Conservation (phyloP, 2,888 invertebrate species). For the Pachydiplax longipennis region DNA sequence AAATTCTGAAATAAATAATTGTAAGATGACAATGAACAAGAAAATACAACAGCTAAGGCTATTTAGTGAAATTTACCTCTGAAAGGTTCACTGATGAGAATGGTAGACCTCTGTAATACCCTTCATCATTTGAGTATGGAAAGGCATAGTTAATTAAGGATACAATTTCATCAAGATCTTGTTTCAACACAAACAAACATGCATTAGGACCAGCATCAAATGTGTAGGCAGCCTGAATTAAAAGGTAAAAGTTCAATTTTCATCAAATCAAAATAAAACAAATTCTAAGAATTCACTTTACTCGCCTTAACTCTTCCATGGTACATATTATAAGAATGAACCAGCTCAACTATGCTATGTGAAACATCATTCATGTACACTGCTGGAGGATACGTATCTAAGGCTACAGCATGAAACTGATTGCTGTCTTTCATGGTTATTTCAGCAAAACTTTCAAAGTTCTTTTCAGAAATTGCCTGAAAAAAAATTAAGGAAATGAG, state of each 20-base stretch:
- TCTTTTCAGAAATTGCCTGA: slow-evolving; percentile 69
- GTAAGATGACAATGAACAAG: not conserved
- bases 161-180: slow-evolving; percentile 74
- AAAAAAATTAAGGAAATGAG: slow-evolving; percentile 31
- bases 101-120: slow-evolving; percentile 68
- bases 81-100: slow-evolving; percentile 55
- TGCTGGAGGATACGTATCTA: slow-evolving; percentile 94
- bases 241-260: slow-evolving; percentile 8
- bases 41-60: not conserved
- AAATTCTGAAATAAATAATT: not conserved
- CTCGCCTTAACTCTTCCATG: slow-evolving; percentile 70
- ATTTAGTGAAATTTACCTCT: slow-evolving; percentile 53
- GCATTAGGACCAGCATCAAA: slow-evolving; percentile 99
- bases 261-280: not conserved
- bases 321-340: slow-evolving; percentile 82
- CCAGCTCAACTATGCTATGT: slow-evolving; percentile 76
- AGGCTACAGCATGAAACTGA: slow-evolving; percentile 92
- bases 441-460: slow-evolving; percentile 88
- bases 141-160: slow-evolving; percentile 75
- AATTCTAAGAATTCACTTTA: not conserved
- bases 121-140: slow-evolving; percentile 63
- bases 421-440: slow-evolving; percentile 98
- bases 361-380: slow-evolving; percentile 92
- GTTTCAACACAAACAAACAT: slow-evolving; percentile 82
- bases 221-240: slow-evolving; percentile 84